A percentile compares a stretch with the other conserved stretches of the same genome.
Evolutionary conservation across 2,797 vertebrate species (phyloP).

Genomic region (Manis crassicaudata): DNA sequence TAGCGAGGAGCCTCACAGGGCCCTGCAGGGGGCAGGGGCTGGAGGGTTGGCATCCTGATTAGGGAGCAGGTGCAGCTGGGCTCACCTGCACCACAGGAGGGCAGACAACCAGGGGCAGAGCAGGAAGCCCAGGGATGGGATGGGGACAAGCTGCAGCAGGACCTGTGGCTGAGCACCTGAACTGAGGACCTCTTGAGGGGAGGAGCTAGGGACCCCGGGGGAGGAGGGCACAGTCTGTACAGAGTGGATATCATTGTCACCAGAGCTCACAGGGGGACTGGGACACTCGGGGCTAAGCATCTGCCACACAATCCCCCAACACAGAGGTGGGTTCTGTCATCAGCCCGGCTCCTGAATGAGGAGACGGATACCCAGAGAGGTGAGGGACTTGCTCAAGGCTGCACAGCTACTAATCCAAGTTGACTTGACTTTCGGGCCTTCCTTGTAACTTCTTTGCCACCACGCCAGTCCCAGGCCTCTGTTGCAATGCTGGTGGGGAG

Average conservation of each 20-base stretch:
- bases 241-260: rapidly evolving
- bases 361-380: not conserved
- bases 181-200: not conserved
- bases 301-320: not conserved
- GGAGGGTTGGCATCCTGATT: slow-evolving; percentile 79
- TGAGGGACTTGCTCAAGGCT: not conserved
- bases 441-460: not conserved
- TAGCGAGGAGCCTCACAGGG: slow-evolving; percentile 27
- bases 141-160: not conserved
- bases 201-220: rapidly evolving
- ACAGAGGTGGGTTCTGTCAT: rapidly evolving
- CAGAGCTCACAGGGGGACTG: not conserved
- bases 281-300: too few species aligned
- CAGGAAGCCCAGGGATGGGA: not conserved
- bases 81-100: slow-evolving; percentile 33
- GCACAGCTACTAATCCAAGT: not conserved
- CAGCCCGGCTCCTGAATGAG: not conserved
- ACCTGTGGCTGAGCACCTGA: not conserved
- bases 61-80: slow-evolving; percentile 74
- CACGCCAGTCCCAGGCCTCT: not conserved
- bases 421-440: not conserved
- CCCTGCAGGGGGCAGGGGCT: slow-evolving; percentile 36
- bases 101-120: not conserved
- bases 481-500: not conserved
- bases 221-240: too few species aligned